A percentile compares a stretch with the other conserved stretches of the same genome.
These are phyloP conservation scores for Ashinkailepas kermadecensis DNA, from an alignment of 2,888 invertebrate species.

Conservation along the genomic window DNA sequence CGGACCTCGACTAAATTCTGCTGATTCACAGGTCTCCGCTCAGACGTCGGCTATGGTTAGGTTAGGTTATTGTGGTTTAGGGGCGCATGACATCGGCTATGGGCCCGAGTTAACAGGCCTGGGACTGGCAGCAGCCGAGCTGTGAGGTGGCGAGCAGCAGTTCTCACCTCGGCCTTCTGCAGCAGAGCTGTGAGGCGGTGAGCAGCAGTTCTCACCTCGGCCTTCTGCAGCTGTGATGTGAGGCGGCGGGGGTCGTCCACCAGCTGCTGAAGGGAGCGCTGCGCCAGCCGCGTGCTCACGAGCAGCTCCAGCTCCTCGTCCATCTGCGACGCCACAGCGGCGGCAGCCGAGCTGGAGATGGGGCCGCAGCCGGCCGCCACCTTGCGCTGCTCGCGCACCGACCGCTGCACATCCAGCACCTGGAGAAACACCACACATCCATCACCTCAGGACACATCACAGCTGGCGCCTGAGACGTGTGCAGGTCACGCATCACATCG, in stretches of 20 bases:
- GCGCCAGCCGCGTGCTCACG: slow-evolving; percentile 66
- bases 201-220: slow-evolving; percentile 14
- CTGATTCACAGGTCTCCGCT: too few relatives aligned
- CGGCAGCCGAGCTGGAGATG: slow-evolving; percentile 9
- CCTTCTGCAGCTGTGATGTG: too few relatives aligned
- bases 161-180: too few relatives aligned
- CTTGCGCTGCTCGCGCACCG: slow-evolving; percentile 41
- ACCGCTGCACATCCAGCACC: slow-evolving; percentile 56
- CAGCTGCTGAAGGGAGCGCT: slow-evolving; percentile 64
- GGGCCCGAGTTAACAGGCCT: too few relatives aligned
- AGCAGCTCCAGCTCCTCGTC: slow-evolving; percentile 72
- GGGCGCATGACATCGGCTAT: too few relatives aligned
- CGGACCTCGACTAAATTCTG: too few relatives aligned
- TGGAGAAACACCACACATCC: slow-evolving; percentile 43
- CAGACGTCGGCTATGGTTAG: too few relatives aligned
- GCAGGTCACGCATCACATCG: slow-evolving; percentile 17
- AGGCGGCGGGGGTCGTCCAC: slow-evolving; percentile 49
- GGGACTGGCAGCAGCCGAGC: too few relatives aligned
- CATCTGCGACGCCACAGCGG: slow-evolving; percentile 47
- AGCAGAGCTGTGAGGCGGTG: too few relatives aligned
- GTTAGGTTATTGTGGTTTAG: too few relatives aligned
- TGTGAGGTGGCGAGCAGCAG: too few relatives aligned
- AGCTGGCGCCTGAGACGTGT: slow-evolving; percentile 22
- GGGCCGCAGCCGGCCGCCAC: slow-evolving; percentile 25
- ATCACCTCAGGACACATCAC: too few relatives aligned